A percentile compares a stretch with the other conserved stretches of the same genome.
phyloP scores from a whole-genome alignment of 2,113 vertebrate genomes.

The Solea senegalensis region DNA sequence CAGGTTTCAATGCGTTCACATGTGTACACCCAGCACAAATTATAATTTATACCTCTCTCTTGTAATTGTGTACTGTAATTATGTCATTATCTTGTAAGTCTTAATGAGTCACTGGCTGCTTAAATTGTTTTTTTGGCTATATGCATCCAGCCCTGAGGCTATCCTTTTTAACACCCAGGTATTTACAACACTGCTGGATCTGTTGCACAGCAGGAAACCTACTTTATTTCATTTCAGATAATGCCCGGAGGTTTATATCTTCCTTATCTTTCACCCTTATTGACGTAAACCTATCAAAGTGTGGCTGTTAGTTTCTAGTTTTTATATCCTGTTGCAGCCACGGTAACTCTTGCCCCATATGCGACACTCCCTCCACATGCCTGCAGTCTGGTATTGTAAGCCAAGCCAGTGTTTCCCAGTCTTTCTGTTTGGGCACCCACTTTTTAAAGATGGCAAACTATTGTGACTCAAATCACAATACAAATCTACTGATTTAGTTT shows the following conservation, averaged over 20 bases:
- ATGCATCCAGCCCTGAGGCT: background rate
- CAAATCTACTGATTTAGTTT: no score
- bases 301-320: no score
- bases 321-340: no score
- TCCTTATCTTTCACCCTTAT: no score
- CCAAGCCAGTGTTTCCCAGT: no score
- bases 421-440: no score
- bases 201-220: constrained; percentile 6
- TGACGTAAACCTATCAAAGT: no score
- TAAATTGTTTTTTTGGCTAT: constrained; percentile 3
- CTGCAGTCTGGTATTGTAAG: no score
- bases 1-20: background rate
- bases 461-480: no score
- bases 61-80: constrained; percentile 46
- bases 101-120: background rate
- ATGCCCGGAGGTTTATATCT: background rate
- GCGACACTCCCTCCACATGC: no score
- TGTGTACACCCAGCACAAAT: background rate
- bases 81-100: constrained; percentile 21
- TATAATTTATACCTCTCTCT: constrained; percentile 10
- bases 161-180: constrained; percentile 18
- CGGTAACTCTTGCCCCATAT: no score
- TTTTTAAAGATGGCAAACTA: no score
- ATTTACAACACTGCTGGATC: constrained; percentile 12
- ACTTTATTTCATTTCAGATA: constrained; percentile 1